Evolutionary conservation across 2,113 vertebrate species (phyloP).

Genomic region (Anguilla rostrata): DNA sequence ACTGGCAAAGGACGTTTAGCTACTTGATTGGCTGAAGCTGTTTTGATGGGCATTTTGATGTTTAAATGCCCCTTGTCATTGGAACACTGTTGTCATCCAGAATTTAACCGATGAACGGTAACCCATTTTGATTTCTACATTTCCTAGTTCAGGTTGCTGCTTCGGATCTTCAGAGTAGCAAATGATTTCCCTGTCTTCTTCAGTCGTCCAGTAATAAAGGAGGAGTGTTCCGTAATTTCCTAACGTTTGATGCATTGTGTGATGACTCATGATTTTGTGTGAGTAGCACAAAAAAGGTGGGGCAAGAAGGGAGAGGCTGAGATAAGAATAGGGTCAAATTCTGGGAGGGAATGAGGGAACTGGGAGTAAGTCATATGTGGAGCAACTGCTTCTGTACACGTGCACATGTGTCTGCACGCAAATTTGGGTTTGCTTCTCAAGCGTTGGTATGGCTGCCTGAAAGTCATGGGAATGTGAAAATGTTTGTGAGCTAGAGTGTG

Average conservation of each 20-base stretch:
- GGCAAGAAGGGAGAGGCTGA: not conserved
- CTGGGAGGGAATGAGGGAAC: too few relatives aligned
- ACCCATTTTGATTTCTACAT: not conserved
- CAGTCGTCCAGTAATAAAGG: not conserved
- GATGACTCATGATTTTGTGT: not conserved
- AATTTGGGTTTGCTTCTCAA: not conserved
- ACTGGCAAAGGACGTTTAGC: too few relatives aligned
- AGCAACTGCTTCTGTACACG: too few relatives aligned
- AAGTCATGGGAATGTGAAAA: not conserved
- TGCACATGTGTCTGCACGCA: not conserved
- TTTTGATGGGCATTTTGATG: too few relatives aligned
- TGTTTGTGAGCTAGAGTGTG: not conserved
- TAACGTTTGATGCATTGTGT: not conserved
- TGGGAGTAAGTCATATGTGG: too few relatives aligned
- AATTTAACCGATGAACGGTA: not conserved
- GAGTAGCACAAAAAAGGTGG: not conserved
- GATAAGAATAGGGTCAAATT: not conserved
- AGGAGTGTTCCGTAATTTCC: not conserved
- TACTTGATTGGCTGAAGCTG: too few relatives aligned
- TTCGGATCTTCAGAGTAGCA: not conserved
- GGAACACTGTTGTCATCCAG: not conserved
- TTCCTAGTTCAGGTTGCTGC: not conserved
- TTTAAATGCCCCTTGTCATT: too few relatives aligned
- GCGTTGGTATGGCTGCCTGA: not conserved
- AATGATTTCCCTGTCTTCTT: not conserved